Evolutionary conservation across 2,888 invertebrate genomes (phyloP).

Genomic region (Piscicola geometra): DNA sequence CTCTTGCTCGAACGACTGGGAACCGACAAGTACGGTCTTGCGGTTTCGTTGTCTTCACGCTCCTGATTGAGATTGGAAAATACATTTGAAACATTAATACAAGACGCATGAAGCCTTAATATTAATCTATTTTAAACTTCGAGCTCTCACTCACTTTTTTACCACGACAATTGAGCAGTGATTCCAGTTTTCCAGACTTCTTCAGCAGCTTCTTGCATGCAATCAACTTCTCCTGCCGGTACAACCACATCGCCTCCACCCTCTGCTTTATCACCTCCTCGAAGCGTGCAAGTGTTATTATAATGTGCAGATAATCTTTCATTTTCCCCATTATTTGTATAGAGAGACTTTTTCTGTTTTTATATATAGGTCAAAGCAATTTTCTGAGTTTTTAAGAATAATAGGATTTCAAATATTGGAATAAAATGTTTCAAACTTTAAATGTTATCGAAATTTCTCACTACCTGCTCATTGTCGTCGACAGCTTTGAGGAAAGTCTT

Average conservation of each 20-base stretch:
- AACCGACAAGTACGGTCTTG: constrained; percentile 11
- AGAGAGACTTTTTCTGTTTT: too few species aligned
- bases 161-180: constrained; percentile 43
- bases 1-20: constrained; percentile 35
- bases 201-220: constrained; percentile 33
- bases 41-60: constrained; percentile 3
- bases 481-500: background rate
- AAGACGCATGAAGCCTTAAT: too few species aligned
- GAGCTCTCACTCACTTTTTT: constrained; percentile 20
- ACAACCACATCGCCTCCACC: constrained; percentile 42
- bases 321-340: too few species aligned
- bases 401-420: constrained; percentile 6
- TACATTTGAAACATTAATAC: background rate
- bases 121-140: background rate
- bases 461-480: constrained; percentile 29
- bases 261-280: constrained; percentile 43
- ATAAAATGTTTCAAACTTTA: too few species aligned
- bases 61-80: background rate
- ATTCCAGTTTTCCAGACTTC: constrained; percentile 37
- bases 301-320: too few species aligned
- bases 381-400: background rate
- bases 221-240: constrained; percentile 39
- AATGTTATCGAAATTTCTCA: too few species aligned
- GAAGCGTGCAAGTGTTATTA: too few species aligned
- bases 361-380: too few species aligned